phyloP scores from a whole-genome alignment of 1,140 invertebrate species.

The Oreohelix idahoensis region DNA sequence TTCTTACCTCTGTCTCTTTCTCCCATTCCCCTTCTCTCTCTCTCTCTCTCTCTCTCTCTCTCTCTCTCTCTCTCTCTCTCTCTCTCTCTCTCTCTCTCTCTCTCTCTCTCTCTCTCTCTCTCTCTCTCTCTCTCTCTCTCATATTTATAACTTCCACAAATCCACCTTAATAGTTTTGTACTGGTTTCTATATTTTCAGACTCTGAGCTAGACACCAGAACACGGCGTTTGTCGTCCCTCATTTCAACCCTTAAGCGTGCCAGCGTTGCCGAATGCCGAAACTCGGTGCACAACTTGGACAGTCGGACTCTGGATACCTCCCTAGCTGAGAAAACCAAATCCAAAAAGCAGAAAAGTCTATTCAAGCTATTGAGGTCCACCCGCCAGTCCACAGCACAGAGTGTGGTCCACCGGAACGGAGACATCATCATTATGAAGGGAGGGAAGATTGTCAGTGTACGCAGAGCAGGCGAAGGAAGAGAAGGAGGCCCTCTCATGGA shows the following conservation, averaged over 20 bases:
- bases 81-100: conserved; percentile 12
- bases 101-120: too few relatives aligned
- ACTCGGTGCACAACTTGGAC: not conserved
- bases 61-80: conserved; percentile 20
- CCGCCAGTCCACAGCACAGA: conserved; percentile 58
- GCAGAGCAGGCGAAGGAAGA: not conserved
- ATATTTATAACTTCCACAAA: too few relatives aligned
- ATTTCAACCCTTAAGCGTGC: not conserved
- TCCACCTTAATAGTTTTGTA: too few relatives aligned
- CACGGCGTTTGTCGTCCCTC: not conserved
- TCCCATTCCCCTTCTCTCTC: conserved; percentile 3
- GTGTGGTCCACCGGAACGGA: conserved; percentile 65
- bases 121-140: too few relatives aligned
- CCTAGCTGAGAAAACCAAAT: not conserved
- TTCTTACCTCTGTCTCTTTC: not conserved
- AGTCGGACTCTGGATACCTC: not conserved
- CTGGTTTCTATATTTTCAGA: not conserved
- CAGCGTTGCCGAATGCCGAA: not conserved
- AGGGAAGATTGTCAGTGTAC: not conserved
- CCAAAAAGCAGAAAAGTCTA: conserved; percentile 37
- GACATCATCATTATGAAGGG: conserved; percentile 64
- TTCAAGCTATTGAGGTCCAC: conserved; percentile 47
- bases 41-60: conserved; percentile 22
- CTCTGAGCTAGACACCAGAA: not conserved
- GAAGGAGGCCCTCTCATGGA: not conserved